Evolutionary conservation across 2,888 invertebrate species (phyloP).

Genomic region (Lasiommata megera): DNA sequence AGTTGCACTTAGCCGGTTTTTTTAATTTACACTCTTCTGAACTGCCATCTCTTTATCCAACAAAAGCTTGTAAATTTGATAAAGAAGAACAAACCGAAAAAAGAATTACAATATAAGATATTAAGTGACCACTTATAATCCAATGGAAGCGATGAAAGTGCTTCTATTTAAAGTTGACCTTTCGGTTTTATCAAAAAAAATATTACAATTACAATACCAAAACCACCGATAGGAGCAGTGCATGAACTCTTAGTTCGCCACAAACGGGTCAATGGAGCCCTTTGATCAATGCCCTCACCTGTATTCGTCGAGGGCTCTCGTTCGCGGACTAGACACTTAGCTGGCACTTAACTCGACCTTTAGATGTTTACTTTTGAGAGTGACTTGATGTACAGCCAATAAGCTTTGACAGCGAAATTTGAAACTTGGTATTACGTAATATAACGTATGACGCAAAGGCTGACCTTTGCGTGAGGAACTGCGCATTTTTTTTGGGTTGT

Average conservation of each 20-base stretch:
- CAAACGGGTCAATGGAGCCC: conserved; percentile 73
- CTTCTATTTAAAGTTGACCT: too few species aligned
- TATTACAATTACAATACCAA: conserved; percentile 3
- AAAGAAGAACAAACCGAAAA: too few species aligned
- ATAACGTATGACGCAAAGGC: not conserved
- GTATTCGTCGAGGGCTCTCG: conserved; percentile 57
- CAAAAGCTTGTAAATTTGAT: too few species aligned
- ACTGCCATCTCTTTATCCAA: too few species aligned
- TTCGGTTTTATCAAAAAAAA: not conserved
- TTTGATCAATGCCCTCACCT: conserved; percentile 73
- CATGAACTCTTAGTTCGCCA: conserved; percentile 51
- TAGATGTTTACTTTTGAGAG: conserved; percentile 55
- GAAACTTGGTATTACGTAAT: not conserved
- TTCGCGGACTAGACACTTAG: conserved; percentile 67
- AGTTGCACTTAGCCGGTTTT: too few species aligned
- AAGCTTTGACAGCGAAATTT: conserved; percentile 28
- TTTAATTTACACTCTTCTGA: too few species aligned
- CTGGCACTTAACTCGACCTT: conserved; percentile 49
- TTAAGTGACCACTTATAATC: too few species aligned
- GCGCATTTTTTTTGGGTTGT: too few species aligned
- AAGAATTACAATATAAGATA: too few species aligned
- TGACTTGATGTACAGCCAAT: conserved; percentile 33
- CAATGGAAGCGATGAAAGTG: too few species aligned
- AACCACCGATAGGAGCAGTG: conserved; percentile 17
- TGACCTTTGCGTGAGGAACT: not conserved